These are phyloP conservation scores for Diachrysia chrysitis DNA, from an alignment of 2,888 invertebrate species.

Conservation along the genomic window DNA sequence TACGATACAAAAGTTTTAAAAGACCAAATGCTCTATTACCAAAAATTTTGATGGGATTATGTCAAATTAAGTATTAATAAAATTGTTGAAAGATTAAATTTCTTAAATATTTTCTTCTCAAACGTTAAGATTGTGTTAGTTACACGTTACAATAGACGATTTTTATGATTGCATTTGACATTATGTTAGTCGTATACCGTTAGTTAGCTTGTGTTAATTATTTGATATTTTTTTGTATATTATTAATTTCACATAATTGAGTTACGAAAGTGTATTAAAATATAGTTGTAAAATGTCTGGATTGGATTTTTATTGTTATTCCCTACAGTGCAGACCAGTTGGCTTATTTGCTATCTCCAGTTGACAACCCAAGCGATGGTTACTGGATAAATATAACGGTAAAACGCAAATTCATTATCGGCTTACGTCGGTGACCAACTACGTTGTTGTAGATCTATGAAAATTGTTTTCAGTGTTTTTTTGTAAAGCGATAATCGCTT, in stretches of 20 bases:
- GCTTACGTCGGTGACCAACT: too few relatives aligned
- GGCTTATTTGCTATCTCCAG: too few relatives aligned
- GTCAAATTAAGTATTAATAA: neutral
- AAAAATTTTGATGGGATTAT: neutral
- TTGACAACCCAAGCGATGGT: too few relatives aligned
- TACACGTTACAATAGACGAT: conserved; percentile 52
- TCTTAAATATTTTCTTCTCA: conserved; percentile 33
- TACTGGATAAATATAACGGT: too few relatives aligned
- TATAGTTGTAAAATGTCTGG: conserved; percentile 79
- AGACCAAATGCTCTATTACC: neutral
- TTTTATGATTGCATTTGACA: conserved; percentile 74
- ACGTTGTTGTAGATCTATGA: too few relatives aligned
- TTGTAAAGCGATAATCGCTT: too few relatives aligned
- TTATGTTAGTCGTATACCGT: conserved; percentile 70
- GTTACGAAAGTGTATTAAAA: conserved; percentile 86
- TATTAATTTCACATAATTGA: conserved; percentile 84
- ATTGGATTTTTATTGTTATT: conserved; percentile 59
- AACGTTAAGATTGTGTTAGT: conserved; percentile 47
- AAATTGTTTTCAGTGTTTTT: too few relatives aligned
- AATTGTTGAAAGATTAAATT: neutral
- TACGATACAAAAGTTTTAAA: too few relatives aligned
- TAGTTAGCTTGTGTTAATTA: conserved; percentile 80
- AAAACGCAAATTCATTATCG: too few relatives aligned
- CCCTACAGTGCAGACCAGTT: neutral
- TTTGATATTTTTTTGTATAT: conserved; percentile 83